Evolutionary conservation across 2,888 invertebrate genomes (phyloP), one percentile per base, ranked within the genome.

Genomic region (Metellina segmentata): DNA sequence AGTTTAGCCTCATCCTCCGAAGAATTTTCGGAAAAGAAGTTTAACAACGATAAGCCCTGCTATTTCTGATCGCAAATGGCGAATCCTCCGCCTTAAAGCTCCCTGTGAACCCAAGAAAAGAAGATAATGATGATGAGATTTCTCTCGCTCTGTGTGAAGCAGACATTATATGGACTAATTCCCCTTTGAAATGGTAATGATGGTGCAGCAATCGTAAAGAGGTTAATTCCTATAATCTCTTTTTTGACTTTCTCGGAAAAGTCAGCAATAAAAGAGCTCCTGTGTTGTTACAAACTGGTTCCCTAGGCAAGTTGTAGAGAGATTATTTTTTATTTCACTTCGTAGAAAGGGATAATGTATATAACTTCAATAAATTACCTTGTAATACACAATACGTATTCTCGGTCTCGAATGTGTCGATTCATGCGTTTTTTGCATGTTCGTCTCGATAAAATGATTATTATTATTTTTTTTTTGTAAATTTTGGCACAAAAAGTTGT

Each of bases 211-310:
- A 77, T 77, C 77, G 52, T 77, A 77, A 77, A 77, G 52, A 77
- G 77, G 77, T 77, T 77, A 77, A 77, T 77, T 77, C 77, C 77
- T 77, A 77, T 77, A 77, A 77, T 77, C 77, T 77, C 16, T 77
- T 7, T 51, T 13, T 77, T 77, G 49, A 19, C 52, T 75, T 75
- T 49, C 51, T 75, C 49, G 9, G 77, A 49, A 52, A 77, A 52
- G 77, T 19, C 9, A n/a, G 52, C 51, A 77, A 77, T 77, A 77
- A 77, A 34, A 77, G 77, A 77, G 51, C 52, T 77, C 77, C 51
- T 77, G 52, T 77, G 77, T 77, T 34, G 34, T 34, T 77, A n/a
- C 77, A 77, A 77, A 51, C 77, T 16, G 75, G 48, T 13, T 6
- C 75, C 49, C 77, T 16, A 8, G 34, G 34, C 34, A 34, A 51